Conservation (phyloP, 2,113 vertebrate species). For the Epinephelus lanceolatus region DNA sequence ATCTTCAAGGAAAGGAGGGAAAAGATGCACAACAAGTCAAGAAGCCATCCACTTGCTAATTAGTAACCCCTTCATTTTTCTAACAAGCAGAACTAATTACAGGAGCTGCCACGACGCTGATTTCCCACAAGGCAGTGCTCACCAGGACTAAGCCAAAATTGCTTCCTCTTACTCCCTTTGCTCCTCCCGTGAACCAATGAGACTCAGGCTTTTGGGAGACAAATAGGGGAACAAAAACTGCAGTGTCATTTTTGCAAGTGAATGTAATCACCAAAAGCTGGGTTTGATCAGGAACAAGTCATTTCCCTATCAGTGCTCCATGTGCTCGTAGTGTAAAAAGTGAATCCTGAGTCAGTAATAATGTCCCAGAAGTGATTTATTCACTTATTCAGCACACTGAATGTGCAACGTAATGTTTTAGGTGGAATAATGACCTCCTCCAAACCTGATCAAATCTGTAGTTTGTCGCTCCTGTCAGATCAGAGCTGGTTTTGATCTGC, state of each 20-base stretch:
- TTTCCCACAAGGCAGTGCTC: conserved; percentile 82
- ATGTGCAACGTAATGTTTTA: conserved; percentile 7
- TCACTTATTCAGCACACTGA: background rate
- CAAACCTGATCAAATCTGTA: conserved; percentile 29
- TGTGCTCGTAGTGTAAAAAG: background rate
- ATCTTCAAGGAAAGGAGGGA: conserved; percentile 72
- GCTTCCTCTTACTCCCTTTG: conserved; percentile 53
- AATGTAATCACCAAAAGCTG: conserved; percentile 37
- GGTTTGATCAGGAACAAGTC: conserved; percentile 22
- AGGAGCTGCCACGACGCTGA: conserved; percentile 82
- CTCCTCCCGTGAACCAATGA: conserved; percentile 61
- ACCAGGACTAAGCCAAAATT: conserved; percentile 71
- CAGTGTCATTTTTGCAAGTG: conserved; percentile 66
- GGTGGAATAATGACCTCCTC: conserved; percentile 15
- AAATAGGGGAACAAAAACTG: conserved; percentile 53
- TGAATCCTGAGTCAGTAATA: background rate
- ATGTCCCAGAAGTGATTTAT: background rate
- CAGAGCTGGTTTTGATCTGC: conserved; percentile 28
- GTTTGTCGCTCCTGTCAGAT: background rate
- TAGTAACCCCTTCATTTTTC: conserved; percentile 86
- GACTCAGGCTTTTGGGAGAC: conserved; percentile 53
- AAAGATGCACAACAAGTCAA: conserved; percentile 81
- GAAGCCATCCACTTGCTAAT: conserved; percentile 83
- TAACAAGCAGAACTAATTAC: conserved; percentile 88
- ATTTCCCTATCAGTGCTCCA: background rate